phyloP scores from a whole-genome alignment of 2,113 vertebrate genomes.

The Marcusenius ussheri region DNA sequence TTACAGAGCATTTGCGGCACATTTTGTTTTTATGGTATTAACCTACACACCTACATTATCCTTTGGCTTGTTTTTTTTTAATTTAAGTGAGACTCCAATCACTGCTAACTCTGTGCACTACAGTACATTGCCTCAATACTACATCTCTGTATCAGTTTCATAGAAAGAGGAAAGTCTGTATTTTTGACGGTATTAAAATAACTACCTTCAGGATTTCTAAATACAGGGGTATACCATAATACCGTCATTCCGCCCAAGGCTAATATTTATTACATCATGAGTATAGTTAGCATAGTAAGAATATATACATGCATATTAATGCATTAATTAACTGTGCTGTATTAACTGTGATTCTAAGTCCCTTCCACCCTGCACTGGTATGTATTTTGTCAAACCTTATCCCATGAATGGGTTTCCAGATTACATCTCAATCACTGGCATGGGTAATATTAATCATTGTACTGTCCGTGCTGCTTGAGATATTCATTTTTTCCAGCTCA shows the following conservation, averaged over 20 bases:
- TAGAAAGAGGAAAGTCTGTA: background rate
- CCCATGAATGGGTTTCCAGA: background rate
- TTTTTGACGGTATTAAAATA: background rate
- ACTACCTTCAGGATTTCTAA: background rate
- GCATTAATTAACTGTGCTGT: background rate
- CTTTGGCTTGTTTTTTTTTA: background rate
- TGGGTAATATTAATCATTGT: background rate
- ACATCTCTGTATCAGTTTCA: background rate
- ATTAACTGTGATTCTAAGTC: background rate
- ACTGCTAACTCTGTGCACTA: background rate
- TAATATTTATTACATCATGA: background rate
- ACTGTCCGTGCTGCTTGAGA: background rate
- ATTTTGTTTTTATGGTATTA: background rate
- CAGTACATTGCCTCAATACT: background rate
- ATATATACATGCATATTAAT: background rate
- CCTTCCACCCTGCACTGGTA: background rate
- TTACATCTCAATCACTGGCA: background rate
- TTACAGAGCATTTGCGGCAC: background rate
- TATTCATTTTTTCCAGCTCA: background rate
- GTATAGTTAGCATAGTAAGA: background rate
- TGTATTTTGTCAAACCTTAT: background rate
- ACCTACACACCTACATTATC: background rate
- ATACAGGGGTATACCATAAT: background rate
- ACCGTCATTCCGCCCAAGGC: background rate
- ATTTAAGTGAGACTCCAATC: background rate